Evolutionary conservation across 2,888 invertebrate genomes (phyloP), one percentile per base, ranked within the genome.

Genomic region (Clanis bilineata): DNA sequence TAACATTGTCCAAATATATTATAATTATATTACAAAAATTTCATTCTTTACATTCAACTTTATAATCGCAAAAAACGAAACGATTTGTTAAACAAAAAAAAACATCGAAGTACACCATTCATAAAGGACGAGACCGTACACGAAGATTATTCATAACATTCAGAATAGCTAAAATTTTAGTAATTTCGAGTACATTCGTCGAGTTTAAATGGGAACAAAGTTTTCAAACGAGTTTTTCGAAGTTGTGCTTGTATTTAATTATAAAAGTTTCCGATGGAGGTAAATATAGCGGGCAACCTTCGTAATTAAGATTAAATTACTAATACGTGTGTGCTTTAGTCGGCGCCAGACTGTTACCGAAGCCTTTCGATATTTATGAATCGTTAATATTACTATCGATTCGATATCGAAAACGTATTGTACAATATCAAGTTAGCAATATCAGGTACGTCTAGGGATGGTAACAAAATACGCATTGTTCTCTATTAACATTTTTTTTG

Each of bases 161-260:
- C 18, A 32, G 28, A 51, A 51, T 18, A 32, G 51, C 32, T 51
- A 51, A 51, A 51, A 51, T 51, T 51, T 32, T 18, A 51, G 51
- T 32, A 51, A 51, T 51, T 51, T 51, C 28, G 28, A 51, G 51
- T 51, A 51, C 18, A 51, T 51, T 28, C 28, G 51, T 32, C 9
- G 51, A 51, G 51, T 51, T 51, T 51, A 18, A 28, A 51, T 51
- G 32, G 9, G 51, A 28, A 51, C 25, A 47, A 28, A 51, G 28
- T 51, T 51, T 10, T 3, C 51, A 51, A 51, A 51, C 51, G 32
- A 51, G 51, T 51, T 51, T 51, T 51, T 51, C 51, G 28, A 51
- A 51, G 51, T 51, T 51, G 51, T 51, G 32, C 51, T 51, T 51
- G 51, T 51, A 51, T 51, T 51, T 51, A 51, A 51, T 51, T 51